A percentile compares a stretch with the other conserved stretches of the same genome.
Evolutionary conservation across 2,113 vertebrate genomes (phyloP).

Genomic region (Tretioscincus oriximinensis): DNA sequence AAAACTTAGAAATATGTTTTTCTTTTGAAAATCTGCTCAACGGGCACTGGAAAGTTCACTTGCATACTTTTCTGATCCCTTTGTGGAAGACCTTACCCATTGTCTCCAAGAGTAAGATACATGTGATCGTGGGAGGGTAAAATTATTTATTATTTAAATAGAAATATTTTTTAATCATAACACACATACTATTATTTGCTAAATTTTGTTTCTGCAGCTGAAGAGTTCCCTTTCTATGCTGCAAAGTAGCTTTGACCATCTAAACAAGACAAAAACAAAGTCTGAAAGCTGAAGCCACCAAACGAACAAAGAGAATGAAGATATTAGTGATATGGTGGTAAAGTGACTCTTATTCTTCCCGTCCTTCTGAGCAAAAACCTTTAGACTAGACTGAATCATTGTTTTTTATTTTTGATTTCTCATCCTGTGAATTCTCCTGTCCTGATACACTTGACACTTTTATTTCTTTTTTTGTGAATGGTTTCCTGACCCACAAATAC

Average conservation of each 20-base stretch:
- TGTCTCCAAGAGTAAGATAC: neutral
- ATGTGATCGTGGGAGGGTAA: neutral
- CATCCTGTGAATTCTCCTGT: constrained; percentile 25
- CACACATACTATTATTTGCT: neutral
- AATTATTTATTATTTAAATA: neutral
- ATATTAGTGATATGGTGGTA: constrained; percentile 24
- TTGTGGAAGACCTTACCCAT: too few species aligned
- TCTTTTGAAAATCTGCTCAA: neutral
- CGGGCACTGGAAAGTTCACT: neutral
- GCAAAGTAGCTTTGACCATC: constrained; percentile 86
- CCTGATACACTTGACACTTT: constrained; percentile 18
- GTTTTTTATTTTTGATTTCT: constrained; percentile 20
- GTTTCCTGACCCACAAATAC: constrained; percentile 43
- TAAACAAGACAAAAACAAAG: constrained; percentile 77
- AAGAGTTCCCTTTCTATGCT: constrained; percentile 87
- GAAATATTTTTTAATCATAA: neutral
- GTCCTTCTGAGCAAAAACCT: constrained; percentile 45
- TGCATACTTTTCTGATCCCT: neutral
- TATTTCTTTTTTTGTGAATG: neutral
- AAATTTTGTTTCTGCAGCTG: constrained; percentile 75
- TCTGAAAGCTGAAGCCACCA: constrained; percentile 62
- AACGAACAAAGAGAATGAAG: constrained; percentile 11
- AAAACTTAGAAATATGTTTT: neutral
- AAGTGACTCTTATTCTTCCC: constrained; percentile 7
- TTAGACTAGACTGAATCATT: constrained; percentile 59